phyloP scores from a whole-genome alignment of 2,113 vertebrate genomes.

The Dissostichus mawsoni region DNA sequence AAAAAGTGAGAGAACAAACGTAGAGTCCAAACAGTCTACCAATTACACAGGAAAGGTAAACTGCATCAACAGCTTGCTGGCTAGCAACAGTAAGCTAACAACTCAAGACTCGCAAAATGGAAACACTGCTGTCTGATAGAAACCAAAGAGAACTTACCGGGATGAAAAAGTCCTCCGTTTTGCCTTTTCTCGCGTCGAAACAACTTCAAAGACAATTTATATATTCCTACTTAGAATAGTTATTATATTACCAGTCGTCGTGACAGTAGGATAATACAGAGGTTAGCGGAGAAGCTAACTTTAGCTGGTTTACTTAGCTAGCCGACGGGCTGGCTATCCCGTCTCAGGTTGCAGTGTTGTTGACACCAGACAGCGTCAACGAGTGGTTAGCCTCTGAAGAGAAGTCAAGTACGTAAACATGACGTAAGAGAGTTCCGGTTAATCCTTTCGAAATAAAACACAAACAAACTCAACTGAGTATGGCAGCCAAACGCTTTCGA shows the following conservation, averaged over 20 bases:
- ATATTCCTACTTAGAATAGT: neutral
- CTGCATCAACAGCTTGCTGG: conserved; percentile 38
- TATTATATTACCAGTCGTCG: neutral
- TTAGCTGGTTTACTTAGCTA: conserved; percentile 67
- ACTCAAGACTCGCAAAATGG: conserved; percentile 73
- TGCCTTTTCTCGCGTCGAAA: conserved; percentile 21
- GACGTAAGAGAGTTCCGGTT: neutral
- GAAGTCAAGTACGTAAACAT: fast-evolving
- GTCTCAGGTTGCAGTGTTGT: conserved; percentile 80
- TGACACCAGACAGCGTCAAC: conserved; percentile 64
- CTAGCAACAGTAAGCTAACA: conserved; percentile 66
- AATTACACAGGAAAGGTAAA: neutral
- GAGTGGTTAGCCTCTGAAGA: conserved; percentile 22
- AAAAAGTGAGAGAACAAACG: neutral
- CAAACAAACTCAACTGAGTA: neutral
- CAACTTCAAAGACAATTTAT: conserved; percentile 2
- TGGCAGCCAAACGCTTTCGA: too few species aligned
- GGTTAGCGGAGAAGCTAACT: conserved; percentile 55
- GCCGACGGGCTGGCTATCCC: conserved; percentile 61
- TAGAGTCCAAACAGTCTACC: neutral
- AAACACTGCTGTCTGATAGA: conserved; percentile 52
- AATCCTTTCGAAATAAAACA: conserved; percentile 49
- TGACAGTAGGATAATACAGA: conserved; percentile 7
- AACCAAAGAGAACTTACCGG: conserved; percentile 69
- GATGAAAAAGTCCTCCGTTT: conserved; percentile 25